phyloP scores from a whole-genome alignment of 2,113 vertebrate species.

The Hyperopisus bebe region DNA sequence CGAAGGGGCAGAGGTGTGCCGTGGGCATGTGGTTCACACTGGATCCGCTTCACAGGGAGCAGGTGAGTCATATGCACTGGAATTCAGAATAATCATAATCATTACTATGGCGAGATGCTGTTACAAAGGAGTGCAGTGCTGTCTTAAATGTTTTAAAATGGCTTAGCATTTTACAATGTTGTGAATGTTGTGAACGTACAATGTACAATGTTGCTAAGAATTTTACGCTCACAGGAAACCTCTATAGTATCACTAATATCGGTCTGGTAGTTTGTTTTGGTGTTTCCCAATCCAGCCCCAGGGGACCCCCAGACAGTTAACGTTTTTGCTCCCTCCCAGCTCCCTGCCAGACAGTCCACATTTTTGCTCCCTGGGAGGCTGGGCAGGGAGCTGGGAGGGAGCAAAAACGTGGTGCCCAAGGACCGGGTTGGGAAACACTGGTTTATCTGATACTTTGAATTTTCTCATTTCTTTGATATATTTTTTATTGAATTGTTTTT shows the following conservation, averaged over 20 bases:
- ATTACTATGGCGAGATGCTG: background rate
- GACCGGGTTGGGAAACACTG: background rate
- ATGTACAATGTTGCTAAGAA: background rate
- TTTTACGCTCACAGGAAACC: background rate
- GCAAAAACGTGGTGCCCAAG: background rate
- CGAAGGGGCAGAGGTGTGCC: slow-evolving; percentile 83
- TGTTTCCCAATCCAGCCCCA: background rate
- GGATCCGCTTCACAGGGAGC: slow-evolving; percentile 83
- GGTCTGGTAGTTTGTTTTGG: background rate
- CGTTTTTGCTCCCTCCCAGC: background rate
- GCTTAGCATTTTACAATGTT: background rate
- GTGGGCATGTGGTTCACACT: slow-evolving; percentile 92
- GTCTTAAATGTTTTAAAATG: background rate
- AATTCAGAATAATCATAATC: background rate
- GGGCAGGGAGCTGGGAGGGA: background rate
- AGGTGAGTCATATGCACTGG: slow-evolving; percentile 62
- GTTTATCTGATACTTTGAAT: background rate
- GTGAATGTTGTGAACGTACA: background rate
- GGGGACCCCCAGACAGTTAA: background rate
- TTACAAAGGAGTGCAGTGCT: background rate
- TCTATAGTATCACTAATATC: background rate
- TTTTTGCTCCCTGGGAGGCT: background rate
- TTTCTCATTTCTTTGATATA: background rate
- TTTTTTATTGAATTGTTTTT: background rate
- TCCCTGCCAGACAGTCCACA: background rate